Evolutionary conservation across 2,797 vertebrate genomes (phyloP).

Genomic region (Sebastes flavidus): DNA sequence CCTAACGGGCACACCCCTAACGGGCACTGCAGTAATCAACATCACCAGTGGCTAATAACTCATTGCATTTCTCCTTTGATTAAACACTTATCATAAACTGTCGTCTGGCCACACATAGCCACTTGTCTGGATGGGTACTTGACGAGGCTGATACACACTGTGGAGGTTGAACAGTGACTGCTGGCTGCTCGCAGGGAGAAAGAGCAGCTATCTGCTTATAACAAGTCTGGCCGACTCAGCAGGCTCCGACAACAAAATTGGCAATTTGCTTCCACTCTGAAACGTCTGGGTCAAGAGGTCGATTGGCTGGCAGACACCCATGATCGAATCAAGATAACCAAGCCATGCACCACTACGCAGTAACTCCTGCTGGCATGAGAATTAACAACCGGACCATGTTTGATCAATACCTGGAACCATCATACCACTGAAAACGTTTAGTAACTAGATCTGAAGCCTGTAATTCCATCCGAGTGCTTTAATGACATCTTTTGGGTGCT

Average conservation of each 20-base stretch:
- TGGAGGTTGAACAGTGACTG: constrained; percentile 10
- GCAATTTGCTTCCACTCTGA: constrained; percentile 45
- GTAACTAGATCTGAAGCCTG: not conserved
- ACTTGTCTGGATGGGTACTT: constrained; percentile 33
- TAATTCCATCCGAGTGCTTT: not conserved
- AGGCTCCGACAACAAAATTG: constrained; percentile 44
- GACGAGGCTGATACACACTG: not conserved
- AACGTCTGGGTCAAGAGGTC: constrained; percentile 38
- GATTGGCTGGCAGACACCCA: constrained; percentile 13
- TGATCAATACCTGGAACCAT: constrained; percentile 1
- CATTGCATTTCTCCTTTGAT: constrained; percentile 11
- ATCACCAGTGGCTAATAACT: not conserved
- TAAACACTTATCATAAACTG: constrained; percentile 2
- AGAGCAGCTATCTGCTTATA: constrained; percentile 8
- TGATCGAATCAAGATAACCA: constrained; percentile 30
- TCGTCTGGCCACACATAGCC: not conserved
- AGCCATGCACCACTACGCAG: not conserved
- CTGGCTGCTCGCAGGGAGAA: not conserved
- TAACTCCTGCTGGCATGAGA: not conserved
- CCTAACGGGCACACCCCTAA: too few relatives aligned
- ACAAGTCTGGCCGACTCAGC: constrained; percentile 16
- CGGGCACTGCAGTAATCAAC: not conserved
- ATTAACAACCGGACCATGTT: not conserved
- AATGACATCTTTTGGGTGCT: not conserved
- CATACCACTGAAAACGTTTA: constrained; percentile 1